Conservation (phyloP, 2,888 invertebrate species). For the Nomada ferruginata region DNA sequence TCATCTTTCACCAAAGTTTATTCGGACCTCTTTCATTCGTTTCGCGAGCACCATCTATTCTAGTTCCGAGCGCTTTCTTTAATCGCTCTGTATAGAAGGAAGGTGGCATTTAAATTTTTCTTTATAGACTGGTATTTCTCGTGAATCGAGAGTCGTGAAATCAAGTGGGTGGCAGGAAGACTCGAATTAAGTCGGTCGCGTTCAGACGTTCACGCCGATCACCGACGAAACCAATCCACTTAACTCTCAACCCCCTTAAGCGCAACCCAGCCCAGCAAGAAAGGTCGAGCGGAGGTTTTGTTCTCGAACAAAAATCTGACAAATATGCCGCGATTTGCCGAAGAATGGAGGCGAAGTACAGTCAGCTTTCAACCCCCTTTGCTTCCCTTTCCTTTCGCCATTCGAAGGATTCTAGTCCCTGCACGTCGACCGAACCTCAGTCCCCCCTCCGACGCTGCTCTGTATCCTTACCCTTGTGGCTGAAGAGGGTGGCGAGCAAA, state of each 20-base stretch:
- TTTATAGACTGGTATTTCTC: too few relatives aligned
- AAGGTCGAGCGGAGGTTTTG: constrained; percentile 76
- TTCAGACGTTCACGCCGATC: constrained; percentile 50
- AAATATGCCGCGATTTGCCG: constrained; percentile 83
- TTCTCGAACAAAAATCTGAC: constrained; percentile 83
- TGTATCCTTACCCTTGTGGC: constrained; percentile 5
- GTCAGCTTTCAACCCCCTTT: constrained; percentile 16
- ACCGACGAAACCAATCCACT: constrained; percentile 82
- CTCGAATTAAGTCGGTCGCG: constrained; percentile 66
- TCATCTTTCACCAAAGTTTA: too few relatives aligned
- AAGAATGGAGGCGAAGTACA: constrained; percentile 79
- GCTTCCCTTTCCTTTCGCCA: constrained; percentile 35
- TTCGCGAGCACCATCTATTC: too few relatives aligned
- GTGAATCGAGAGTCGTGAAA: constrained; percentile 35
- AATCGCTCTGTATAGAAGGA: too few relatives aligned
- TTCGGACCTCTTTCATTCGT: too few relatives aligned
- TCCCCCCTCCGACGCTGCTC: constrained; percentile 24
- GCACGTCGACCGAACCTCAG: constrained; percentile 10
- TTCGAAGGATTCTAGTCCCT: constrained; percentile 36
- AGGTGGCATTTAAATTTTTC: too few relatives aligned
- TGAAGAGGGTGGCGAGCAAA: constrained; percentile 55
- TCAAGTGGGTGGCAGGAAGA: constrained; percentile 31
- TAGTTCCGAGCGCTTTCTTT: too few relatives aligned
- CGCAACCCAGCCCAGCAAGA: constrained; percentile 26
- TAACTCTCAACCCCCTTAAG: constrained; percentile 69